phyloP scores from a whole-genome alignment of 2,113 vertebrate genomes.

The Cisticola juncidis region DNA sequence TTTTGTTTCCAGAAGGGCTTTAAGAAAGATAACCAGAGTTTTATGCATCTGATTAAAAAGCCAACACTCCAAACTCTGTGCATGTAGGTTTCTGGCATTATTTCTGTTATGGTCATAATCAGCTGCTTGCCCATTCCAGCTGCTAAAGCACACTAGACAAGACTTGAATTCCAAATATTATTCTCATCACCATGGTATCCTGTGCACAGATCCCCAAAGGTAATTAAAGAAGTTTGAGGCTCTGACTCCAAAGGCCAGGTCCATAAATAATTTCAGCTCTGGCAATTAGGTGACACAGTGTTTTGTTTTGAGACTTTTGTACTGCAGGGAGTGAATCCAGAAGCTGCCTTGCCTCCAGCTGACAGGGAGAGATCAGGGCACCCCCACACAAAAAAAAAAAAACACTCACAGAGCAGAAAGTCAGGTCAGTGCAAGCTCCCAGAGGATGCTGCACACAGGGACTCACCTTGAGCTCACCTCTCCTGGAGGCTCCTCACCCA shows the following conservation, averaged over 20 bases:
- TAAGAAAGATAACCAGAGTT: conserved; percentile 49
- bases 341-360: background rate
- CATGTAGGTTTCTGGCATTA: background rate
- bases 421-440: background rate
- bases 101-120: conserved; percentile 49
- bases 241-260: conserved; percentile 48
- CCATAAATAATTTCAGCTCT: conserved; percentile 57
- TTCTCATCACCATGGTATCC: conserved; percentile 44
- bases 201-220: conserved; percentile 35
- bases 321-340: background rate
- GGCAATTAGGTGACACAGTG: background rate
- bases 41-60: conserved; percentile 36
- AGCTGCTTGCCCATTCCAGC: conserved; percentile 49
- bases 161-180: conserved; percentile 59
- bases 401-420: background rate
- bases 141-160: conserved; percentile 37
- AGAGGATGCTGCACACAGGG: background rate
- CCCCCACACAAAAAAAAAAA: background rate
- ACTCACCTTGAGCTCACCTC: background rate
- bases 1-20: conserved; percentile 40
- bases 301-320: conserved; percentile 28
- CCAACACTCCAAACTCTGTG: background rate
- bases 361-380: background rate
- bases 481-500: background rate
- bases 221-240: conserved; percentile 54